phyloP scores from a whole-genome alignment of 2,113 vertebrate genomes.

The Hassar affinis region DNA sequence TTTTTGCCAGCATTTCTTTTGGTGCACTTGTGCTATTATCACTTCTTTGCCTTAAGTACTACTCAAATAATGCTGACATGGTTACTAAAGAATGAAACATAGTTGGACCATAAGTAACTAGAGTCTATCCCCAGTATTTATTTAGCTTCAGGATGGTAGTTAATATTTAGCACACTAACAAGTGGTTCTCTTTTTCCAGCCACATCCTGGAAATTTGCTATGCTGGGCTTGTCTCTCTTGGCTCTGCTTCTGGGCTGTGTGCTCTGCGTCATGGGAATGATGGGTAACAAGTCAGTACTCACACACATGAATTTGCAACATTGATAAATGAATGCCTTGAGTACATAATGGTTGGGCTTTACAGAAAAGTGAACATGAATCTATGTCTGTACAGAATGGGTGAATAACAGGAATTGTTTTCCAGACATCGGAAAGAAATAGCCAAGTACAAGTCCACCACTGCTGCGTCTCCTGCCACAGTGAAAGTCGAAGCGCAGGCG shows the following conservation, averaged over 20 bases:
- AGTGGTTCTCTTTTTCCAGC: slow-evolving; percentile 15
- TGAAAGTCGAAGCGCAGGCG: slow-evolving; percentile 23
- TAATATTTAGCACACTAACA: slow-evolving; percentile 6
- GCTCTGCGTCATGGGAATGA: slow-evolving; percentile 75
- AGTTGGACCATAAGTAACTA: neutral
- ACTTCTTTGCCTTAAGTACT: neutral
- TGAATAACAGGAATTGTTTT: neutral
- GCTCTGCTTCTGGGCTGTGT: slow-evolving; percentile 73
- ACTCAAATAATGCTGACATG: neutral
- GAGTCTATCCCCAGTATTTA: neutral
- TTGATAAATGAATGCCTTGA: neutral
- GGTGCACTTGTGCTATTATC: neutral
- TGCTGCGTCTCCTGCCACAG: neutral
- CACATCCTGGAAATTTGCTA: slow-evolving; percentile 46
- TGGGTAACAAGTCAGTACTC: slow-evolving; percentile 79
- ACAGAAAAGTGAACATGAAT: neutral
- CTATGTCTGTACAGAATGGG: neutral
- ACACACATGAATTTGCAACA: neutral
- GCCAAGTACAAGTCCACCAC: slow-evolving; percentile 30
- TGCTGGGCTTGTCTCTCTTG: slow-evolving; percentile 32
- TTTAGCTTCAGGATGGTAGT: neutral
- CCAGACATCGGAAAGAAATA: slow-evolving; percentile 35
- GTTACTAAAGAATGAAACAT: neutral
- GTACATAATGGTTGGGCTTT: neutral
- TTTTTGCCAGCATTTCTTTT: neutral